Percentiles rank a stretch among this genome's conserved stretches.
These are phyloP conservation scores for Acrobasis suavella DNA, from an alignment of 2,888 invertebrate genomes.

Conservation along the genomic window DNA sequence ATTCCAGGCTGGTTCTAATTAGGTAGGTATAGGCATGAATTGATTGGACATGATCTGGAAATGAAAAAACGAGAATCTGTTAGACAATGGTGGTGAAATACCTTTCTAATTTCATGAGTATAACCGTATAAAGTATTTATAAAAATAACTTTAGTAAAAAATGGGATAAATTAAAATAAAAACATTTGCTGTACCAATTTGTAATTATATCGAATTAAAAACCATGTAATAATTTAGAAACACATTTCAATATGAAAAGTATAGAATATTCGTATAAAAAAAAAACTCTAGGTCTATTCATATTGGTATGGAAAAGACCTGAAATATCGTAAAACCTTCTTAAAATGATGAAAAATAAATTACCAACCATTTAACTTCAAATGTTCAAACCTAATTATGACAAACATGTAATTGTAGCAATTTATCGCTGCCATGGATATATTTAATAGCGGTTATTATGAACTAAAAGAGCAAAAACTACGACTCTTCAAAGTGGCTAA, in stretches of 20 bases:
- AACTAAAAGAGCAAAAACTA: constrained; percentile 36
- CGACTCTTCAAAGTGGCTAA: constrained; percentile 40
- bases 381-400: constrained; percentile 10
- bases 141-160: too few species aligned
- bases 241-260: too few species aligned
- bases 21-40: constrained; percentile 51
- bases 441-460: constrained; percentile 32
- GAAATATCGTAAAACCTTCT: too few species aligned
- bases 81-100: constrained; percentile 12
- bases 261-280: too few species aligned
- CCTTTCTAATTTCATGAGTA: neutral
- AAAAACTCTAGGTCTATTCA: too few species aligned
- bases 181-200: too few species aligned
- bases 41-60: constrained; percentile 24
- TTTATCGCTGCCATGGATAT: constrained; percentile 34
- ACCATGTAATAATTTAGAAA: too few species aligned
- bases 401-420: constrained; percentile 32
- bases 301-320: too few species aligned
- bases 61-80: neutral
- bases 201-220: too few species aligned
- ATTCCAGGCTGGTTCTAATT: constrained; percentile 69
- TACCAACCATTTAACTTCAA: constrained; percentile 24
- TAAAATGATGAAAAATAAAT: neutral
- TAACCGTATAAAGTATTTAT: neutral
- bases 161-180: too few species aligned